Conservation (phyloP, 1,140 invertebrate genomes). For the Branchinecta lynchi region DNA sequence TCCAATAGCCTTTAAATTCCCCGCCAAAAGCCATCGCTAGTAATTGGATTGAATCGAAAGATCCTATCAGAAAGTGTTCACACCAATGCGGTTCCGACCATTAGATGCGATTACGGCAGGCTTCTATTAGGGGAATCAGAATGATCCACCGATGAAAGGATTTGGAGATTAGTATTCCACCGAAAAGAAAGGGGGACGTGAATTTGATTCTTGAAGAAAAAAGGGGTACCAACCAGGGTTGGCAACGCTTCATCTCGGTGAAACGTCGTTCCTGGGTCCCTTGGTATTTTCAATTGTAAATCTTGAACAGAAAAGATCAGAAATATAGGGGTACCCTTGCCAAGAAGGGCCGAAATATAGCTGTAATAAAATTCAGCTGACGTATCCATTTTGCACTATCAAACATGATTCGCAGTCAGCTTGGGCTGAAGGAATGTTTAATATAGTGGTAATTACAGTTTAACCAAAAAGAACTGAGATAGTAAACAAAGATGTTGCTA, state of each 20-base stretch:
- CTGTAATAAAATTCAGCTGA: no score
- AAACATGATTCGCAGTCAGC: no score
- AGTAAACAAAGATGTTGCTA: no score
- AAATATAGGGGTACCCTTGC: not conserved
- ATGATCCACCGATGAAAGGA: not conserved
- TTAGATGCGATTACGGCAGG: not conserved
- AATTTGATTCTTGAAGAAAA: not conserved
- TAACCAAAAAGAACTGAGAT: no score
- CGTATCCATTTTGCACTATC: no score
- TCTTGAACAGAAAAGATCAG: not conserved
- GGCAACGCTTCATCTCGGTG: no score
- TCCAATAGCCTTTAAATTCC: not conserved
- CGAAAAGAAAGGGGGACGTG: not conserved
- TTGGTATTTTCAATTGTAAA: not conserved
- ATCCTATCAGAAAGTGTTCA: not conserved
- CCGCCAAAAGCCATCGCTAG: not conserved
- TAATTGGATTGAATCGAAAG: conserved; percentile 10
- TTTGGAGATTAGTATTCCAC: not conserved
- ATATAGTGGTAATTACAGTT: no score
- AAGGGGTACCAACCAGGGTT: not conserved
- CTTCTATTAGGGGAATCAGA: not conserved
- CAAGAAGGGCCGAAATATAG: no score
- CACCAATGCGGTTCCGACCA: not conserved
- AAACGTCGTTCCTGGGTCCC: no score
- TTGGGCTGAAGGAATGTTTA: no score